Evolutionary conservation across 2,113 vertebrate genomes (phyloP).

Genomic region (Peromyscus leucopus): DNA sequence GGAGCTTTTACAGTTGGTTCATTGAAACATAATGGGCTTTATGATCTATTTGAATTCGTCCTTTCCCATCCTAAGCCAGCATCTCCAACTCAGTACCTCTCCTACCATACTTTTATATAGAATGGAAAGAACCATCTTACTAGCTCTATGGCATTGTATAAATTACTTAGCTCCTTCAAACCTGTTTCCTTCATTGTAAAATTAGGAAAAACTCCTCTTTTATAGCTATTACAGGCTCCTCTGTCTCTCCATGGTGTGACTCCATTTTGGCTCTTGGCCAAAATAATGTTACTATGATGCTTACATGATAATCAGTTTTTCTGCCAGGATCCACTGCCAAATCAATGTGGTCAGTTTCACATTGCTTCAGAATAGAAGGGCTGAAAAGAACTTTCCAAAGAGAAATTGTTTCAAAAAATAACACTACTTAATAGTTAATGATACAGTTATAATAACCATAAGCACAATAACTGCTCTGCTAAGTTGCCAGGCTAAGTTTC

Average conservation of each 20-base stretch:
- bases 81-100: neutral
- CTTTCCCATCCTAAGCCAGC: neutral
- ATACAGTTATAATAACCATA: neutral
- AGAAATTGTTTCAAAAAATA: conserved; percentile 35
- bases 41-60: neutral
- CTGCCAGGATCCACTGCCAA: neutral
- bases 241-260: neutral
- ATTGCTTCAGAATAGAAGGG: neutral
- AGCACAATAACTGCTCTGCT: neutral
- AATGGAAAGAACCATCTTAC: neutral
- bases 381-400: conserved; percentile 5
- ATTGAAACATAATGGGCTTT: conserved; percentile 30
- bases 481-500: conserved; percentile 7
- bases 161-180: neutral
- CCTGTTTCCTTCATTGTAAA: conserved; percentile 36
- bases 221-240: neutral
- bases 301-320: neutral
- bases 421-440: neutral
- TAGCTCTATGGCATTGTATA: neutral
- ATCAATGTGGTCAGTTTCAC: neutral
- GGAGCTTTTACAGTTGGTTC: neutral
- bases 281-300: conserved; percentile 1
- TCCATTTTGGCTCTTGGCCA: conserved; percentile 8
- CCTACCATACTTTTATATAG: neutral
- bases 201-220: neutral